Evolutionary conservation across 2,113 vertebrate species (phyloP).

Genomic region (Sigmodon hispidus): DNA sequence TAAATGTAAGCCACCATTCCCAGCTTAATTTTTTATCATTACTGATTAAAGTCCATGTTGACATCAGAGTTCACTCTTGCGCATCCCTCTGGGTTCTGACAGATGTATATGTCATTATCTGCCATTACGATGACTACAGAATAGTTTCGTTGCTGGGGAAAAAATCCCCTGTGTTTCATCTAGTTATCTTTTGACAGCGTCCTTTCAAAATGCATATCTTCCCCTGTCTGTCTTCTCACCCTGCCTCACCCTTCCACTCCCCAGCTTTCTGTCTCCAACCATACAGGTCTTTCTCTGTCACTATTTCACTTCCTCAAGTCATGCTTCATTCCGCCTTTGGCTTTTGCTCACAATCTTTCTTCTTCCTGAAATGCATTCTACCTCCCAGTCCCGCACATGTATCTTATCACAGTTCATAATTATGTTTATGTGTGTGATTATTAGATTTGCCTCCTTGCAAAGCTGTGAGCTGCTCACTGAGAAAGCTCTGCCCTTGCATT

Average conservation of each 20-base stretch:
- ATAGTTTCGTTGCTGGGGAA: neutral
- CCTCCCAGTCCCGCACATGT: neutral
- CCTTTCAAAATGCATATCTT: neutral
- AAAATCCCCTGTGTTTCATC: neutral
- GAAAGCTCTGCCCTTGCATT: neutral
- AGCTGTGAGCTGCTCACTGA: neutral
- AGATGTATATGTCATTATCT: neutral
- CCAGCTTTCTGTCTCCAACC: slow-evolving; percentile 23
- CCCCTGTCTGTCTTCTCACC: neutral
- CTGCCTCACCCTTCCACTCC: neutral
- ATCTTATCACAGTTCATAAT: slow-evolving; percentile 25
- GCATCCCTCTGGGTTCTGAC: neutral
- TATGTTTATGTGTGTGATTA: neutral
- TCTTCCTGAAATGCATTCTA: slow-evolving; percentile 28
- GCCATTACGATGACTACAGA: neutral
- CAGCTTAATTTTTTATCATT: neutral
- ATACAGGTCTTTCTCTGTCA: neutral
- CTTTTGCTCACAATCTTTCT: slow-evolving; percentile 31
- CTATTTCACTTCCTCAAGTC: slow-evolving; percentile 63
- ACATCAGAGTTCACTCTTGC: neutral
- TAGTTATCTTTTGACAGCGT: neutral
- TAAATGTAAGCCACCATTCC: neutral
- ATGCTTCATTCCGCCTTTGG: neutral
- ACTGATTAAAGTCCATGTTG: neutral
- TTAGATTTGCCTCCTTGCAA: neutral